phyloP scores from a whole-genome alignment of 2,888 invertebrate genomes.

The Drosophila demipolita region DNA sequence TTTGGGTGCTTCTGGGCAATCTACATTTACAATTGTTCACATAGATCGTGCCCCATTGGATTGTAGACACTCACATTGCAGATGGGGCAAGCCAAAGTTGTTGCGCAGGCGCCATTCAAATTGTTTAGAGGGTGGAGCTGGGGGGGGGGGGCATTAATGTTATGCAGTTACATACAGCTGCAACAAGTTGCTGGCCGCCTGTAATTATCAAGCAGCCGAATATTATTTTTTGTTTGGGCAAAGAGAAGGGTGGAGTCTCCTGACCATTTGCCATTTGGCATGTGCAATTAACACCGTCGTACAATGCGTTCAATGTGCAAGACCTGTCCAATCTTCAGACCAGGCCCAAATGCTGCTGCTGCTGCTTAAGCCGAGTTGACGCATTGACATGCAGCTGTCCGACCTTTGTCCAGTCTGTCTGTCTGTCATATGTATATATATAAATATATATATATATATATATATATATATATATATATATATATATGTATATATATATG shows the following conservation, averaged over 20 bases:
- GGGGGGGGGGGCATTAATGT: constrained; percentile 21
- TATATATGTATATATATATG: too few relatives aligned
- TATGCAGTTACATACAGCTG: constrained; percentile 35
- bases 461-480: too few relatives aligned
- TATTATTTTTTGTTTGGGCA: constrained; percentile 40
- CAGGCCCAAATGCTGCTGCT: constrained; percentile 17
- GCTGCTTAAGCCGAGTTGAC: constrained; percentile 21
- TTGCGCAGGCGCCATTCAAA: constrained; percentile 30
- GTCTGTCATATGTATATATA: constrained; percentile 28
- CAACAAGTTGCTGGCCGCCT: constrained; percentile 30
- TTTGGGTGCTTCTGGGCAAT: constrained; percentile 17
- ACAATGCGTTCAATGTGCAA: constrained; percentile 46
- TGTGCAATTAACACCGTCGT: constrained; percentile 54
- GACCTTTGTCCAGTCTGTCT: constrained; percentile 50
- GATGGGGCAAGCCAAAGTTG: constrained; percentile 1
- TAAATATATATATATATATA: too few relatives aligned
- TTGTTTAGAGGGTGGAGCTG: not conserved
- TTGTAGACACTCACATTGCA: not conserved
- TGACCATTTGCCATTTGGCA: constrained; percentile 69
- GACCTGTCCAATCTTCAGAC: constrained; percentile 21
- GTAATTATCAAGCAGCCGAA: constrained; percentile 61
- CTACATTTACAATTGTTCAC: constrained; percentile 35
- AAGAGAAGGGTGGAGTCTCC: not conserved
- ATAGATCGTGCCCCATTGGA: constrained; percentile 19
- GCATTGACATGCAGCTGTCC: constrained; percentile 59